Conservation (phyloP, 1,140 invertebrate species). For the Agrypnia vestita region DNA sequence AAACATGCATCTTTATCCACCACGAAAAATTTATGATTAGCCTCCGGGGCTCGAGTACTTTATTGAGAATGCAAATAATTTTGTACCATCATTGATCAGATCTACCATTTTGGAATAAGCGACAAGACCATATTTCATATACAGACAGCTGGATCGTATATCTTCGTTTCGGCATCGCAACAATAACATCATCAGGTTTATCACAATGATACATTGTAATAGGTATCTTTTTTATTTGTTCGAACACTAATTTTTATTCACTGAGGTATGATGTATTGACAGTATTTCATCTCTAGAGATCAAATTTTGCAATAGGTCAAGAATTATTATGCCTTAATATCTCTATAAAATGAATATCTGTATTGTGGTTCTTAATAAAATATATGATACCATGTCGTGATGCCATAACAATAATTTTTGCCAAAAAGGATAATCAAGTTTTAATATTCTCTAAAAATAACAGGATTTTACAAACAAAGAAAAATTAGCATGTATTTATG, state of each 20-base stretch:
- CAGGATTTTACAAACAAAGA: too few relatives aligned
- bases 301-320: too few relatives aligned
- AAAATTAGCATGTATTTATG: too few relatives aligned
- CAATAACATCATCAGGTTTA: not conserved
- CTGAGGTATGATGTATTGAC: not conserved
- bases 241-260: not conserved
- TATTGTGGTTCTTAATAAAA: too few relatives aligned
- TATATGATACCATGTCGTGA: too few relatives aligned
- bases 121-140: constrained; percentile 8
- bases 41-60: not conserved
- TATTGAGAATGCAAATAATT: constrained; percentile 11
- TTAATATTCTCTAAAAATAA: too few relatives aligned
- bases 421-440: too few relatives aligned
- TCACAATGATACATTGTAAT: constrained; percentile 2
- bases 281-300: not conserved
- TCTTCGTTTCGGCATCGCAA: not conserved
- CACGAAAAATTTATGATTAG: not conserved
- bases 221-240: not conserved
- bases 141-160: not conserved
- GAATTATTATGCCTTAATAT: too few relatives aligned
- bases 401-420: too few relatives aligned
- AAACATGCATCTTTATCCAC: too few relatives aligned
- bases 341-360: too few relatives aligned
- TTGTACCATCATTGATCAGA: not conserved
- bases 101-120: constrained; percentile 7